Percentiles rank a stretch among this genome's conserved stretches.
These are phyloP conservation scores for Percopsis transmontana DNA, from an alignment of 2,113 vertebrate genomes.

Conservation along the genomic window DNA sequence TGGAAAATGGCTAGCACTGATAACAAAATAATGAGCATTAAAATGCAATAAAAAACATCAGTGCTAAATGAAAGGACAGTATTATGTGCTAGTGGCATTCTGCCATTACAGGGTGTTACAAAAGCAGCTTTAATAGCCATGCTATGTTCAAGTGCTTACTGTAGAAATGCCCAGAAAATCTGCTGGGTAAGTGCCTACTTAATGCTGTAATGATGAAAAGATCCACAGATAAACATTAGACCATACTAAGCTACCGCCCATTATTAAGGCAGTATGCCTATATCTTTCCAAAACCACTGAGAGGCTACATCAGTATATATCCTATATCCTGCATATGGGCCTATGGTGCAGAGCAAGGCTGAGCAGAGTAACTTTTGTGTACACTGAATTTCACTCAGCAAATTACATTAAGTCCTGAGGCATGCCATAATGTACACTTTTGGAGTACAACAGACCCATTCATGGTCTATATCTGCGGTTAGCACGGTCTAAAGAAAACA, in stretches of 20 bases:
- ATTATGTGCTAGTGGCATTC: neutral
- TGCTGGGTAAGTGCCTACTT: neutral
- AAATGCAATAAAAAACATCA: constrained; percentile 14
- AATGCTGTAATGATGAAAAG: constrained; percentile 9
- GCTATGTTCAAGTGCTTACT: neutral
- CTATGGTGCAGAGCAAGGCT: constrained; percentile 37
- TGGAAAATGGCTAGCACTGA: neutral
- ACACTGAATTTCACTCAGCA: constrained; percentile 5
- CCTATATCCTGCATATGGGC: constrained; percentile 25
- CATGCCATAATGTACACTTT: neutral
- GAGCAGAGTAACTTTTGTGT: constrained; percentile 30
- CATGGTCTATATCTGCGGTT: neutral
- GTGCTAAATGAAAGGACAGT: constrained; percentile 18
- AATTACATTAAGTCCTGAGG: neutral
- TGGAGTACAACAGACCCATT: neutral
- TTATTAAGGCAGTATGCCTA: constrained; percentile 28
- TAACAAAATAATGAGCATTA: constrained; percentile 29
- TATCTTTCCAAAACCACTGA: constrained; percentile 49
- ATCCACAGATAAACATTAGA: constrained; percentile 26
- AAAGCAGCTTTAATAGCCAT: constrained; percentile 1
- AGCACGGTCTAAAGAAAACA: neutral
- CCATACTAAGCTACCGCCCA: neutral
- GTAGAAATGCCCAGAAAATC: neutral
- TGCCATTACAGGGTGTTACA: neutral
- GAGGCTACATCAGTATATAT: constrained; percentile 38